Evolutionary conservation across 2,888 invertebrate species (phyloP).

Genomic region (Xestia c-nigrum): DNA sequence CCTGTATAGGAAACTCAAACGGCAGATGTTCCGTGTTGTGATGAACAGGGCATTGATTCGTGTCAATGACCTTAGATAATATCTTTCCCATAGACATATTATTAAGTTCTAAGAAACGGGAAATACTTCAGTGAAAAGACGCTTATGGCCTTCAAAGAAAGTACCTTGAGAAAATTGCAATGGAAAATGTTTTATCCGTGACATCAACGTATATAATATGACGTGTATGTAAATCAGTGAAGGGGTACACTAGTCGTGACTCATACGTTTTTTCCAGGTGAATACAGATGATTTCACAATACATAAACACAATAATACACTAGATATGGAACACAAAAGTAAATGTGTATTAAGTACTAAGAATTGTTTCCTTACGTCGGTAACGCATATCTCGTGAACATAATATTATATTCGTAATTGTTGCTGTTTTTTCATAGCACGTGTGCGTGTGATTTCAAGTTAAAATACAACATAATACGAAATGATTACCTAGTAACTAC

Average conservation of each 20-base stretch:
- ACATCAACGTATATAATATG: constrained; percentile 9
- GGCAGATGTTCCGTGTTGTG: constrained; percentile 8
- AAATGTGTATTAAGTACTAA: neutral
- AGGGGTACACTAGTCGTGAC: constrained; percentile 29
- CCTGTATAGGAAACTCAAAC: constrained; percentile 5
- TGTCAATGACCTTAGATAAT: constrained; percentile 33
- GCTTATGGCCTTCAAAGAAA: constrained; percentile 24
- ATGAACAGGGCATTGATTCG: constrained; percentile 14
- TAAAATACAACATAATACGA: constrained; percentile 8
- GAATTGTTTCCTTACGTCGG: constrained; percentile 6
- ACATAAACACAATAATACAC: constrained; percentile 15
- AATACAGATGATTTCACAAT: constrained; percentile 32
- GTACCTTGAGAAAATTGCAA: constrained; percentile 5
- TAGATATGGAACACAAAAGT: neutral
- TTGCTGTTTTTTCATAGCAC: constrained; percentile 22
- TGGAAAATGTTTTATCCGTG: constrained; percentile 21
- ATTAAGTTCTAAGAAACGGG: constrained; percentile 5
- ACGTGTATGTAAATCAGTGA: constrained; percentile 37
- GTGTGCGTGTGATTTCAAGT: no score
- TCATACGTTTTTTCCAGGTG: constrained; percentile 50
- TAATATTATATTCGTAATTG: constrained; percentile 20
- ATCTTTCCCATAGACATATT: neutral
- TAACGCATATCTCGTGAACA: constrained; percentile 4
- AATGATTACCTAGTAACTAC: neutral
- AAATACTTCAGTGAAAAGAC: neutral